These are phyloP conservation scores for Microplitis deprimator DNA, from an alignment of 2,888 invertebrate genomes.

Conservation along the genomic window DNA sequence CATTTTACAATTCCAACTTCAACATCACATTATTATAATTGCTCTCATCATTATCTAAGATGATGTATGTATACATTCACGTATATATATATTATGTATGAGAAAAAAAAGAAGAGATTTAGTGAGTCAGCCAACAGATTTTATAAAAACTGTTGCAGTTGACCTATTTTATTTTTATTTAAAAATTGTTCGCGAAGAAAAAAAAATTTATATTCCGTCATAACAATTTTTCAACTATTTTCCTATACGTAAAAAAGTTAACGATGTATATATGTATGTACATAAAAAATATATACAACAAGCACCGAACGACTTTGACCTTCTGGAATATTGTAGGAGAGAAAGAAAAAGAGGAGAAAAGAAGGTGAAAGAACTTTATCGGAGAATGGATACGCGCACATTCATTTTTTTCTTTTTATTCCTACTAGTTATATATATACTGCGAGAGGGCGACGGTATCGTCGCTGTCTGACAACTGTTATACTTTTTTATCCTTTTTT, in stretches of 20 bases:
- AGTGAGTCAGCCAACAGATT: neutral
- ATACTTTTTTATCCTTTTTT: constrained; percentile 21
- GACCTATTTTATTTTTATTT: neutral
- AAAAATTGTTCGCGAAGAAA: neutral
- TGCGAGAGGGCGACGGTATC: constrained; percentile 27
- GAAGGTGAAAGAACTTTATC: constrained; percentile 39
- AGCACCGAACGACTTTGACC: constrained; percentile 34
- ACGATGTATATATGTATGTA: neutral
- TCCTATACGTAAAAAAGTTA: constrained; percentile 1
- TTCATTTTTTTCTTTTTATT: constrained; percentile 17
- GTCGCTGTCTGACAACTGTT: constrained; percentile 38
- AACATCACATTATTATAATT: neutral
- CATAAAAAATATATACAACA: constrained; percentile 9
- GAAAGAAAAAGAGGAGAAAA: constrained; percentile 19
- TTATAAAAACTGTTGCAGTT: neutral
- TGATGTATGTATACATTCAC: neutral
- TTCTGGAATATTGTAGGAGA: constrained; percentile 23
- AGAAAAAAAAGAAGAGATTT: neutral
- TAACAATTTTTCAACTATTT: constrained; percentile 15
- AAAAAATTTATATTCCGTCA: neutral
- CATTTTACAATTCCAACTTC: neutral
- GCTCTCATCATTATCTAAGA: neutral
- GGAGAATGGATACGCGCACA: constrained; percentile 36
- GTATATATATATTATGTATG: neutral
- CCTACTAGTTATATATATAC: constrained; percentile 1